Conservation (phyloP, 1,140 invertebrate species). For the Sitophilus oryzae region DNA sequence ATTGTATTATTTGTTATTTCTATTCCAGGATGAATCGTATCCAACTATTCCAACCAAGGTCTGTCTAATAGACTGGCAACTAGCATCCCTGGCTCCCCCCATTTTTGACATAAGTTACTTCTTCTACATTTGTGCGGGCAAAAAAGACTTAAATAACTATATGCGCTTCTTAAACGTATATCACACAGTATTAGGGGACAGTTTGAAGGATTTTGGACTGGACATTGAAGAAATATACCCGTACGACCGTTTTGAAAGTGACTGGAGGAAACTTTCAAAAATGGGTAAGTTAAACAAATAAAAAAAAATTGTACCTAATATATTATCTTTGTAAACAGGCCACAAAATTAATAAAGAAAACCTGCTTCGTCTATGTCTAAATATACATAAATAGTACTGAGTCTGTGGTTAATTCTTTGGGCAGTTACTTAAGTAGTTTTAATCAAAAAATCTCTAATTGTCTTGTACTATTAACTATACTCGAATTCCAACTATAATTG, state of each 20-base stretch:
- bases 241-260: conserved; percentile 4
- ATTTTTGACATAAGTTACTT: conserved; percentile 11
- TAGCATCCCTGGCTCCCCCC: not conserved
- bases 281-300: not conserved
- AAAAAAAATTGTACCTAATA: no score
- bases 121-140: conserved; percentile 8
- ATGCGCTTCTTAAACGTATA: conserved; percentile 2
- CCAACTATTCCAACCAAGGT: conserved; percentile 3
- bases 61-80: conserved; percentile 15
- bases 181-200: conserved; percentile 1
- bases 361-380: no score
- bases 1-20: not conserved
- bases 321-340: no score
- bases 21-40: conserved; percentile 9
- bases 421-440: no score
- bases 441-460: no score
- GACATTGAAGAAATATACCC: conserved; percentile 8
- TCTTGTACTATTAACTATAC: no score
- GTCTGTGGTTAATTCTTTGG: no score
- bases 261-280: not conserved
- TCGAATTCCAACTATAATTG: no score
- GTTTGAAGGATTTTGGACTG: conserved; percentile 6
- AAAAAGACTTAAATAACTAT: conserved; percentile 9
- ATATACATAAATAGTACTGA: no score
- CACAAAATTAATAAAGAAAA: no score